Evolutionary conservation across 23 tunicate genomes (phyloP).

Genomic region (Oikopleura dioica): DNA sequence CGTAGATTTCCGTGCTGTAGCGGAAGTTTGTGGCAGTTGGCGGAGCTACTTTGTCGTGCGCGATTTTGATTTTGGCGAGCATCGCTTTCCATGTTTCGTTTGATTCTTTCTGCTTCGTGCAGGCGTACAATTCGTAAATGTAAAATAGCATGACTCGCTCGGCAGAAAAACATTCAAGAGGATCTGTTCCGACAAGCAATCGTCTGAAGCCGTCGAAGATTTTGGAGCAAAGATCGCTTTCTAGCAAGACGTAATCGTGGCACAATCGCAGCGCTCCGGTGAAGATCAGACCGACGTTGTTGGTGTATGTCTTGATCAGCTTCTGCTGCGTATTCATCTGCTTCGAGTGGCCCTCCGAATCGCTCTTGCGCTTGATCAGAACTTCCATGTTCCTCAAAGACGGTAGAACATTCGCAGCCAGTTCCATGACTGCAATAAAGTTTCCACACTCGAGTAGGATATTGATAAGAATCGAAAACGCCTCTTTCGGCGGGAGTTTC

Average conservation of each 20-base stretch:
- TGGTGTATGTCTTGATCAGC: background rate
- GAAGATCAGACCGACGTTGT: background rate
- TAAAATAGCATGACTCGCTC: conserved; percentile 7
- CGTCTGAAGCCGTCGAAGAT: background rate
- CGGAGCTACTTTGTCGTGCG: background rate
- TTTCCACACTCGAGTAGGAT: background rate
- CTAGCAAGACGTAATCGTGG: background rate
- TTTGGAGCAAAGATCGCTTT: background rate
- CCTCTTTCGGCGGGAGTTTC: background rate
- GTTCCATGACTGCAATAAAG: background rate
- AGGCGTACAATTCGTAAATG: background rate
- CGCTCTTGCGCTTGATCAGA: background rate
- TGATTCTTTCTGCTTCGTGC: background rate
- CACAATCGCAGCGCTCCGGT: background rate
- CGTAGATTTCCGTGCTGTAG: background rate
- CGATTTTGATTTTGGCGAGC: background rate
- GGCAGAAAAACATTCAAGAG: background rate
- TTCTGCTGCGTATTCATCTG: background rate
- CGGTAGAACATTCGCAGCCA: background rate
- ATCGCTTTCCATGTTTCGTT: background rate
- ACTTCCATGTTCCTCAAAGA: background rate
- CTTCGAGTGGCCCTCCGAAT: too few relatives aligned
- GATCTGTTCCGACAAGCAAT: background rate
- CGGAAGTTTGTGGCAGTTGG: background rate
- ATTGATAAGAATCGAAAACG: background rate